A percentile compares a stretch with the other conserved stretches of the same genome.
Conservation (phyloP, 2,888 invertebrate species). For the Bombyx huttoni region DNA sequence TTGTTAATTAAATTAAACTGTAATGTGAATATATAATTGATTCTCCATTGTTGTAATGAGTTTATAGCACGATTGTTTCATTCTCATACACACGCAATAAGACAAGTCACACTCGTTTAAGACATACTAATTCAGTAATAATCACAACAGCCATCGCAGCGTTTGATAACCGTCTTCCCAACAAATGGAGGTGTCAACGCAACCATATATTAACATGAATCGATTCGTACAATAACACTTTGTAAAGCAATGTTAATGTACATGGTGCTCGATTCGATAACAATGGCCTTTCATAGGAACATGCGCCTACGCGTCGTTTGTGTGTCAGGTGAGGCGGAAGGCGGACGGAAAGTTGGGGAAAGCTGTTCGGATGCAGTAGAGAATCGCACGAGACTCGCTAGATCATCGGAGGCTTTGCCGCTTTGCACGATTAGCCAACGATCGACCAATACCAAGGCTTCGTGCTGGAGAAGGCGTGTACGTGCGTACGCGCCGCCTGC, state of each 20-base stretch:
- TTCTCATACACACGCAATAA: neutral
- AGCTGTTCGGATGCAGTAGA: constrained; percentile 27
- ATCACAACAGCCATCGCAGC: neutral
- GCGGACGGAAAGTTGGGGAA: constrained; percentile 55
- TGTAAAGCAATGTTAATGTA: constrained; percentile 1
- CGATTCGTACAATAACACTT: neutral
- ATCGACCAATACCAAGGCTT: constrained; percentile 31
- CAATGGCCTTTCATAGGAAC: constrained; percentile 37
- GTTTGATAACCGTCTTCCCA: neutral
- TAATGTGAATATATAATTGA: neutral
- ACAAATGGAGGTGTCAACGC: neutral
- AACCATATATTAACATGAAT: neutral
- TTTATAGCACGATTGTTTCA: neutral
- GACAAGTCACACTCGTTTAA: neutral
- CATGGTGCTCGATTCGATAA: constrained; percentile 20
- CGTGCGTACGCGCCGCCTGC: constrained; percentile 63
- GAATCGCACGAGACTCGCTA: constrained; percentile 2
- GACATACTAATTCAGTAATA: neutral
- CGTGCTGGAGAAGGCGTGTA: constrained; percentile 30
- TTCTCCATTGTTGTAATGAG: neutral
- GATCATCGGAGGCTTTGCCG: constrained; percentile 37
- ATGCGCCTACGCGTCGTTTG: constrained; percentile 49
- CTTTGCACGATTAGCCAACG: constrained; percentile 37
- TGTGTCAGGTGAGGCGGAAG: constrained; percentile 40
- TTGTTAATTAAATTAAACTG: neutral